Conservation (phyloP, 2,888 invertebrate genomes). For the Nemoura dubitans region DNA sequence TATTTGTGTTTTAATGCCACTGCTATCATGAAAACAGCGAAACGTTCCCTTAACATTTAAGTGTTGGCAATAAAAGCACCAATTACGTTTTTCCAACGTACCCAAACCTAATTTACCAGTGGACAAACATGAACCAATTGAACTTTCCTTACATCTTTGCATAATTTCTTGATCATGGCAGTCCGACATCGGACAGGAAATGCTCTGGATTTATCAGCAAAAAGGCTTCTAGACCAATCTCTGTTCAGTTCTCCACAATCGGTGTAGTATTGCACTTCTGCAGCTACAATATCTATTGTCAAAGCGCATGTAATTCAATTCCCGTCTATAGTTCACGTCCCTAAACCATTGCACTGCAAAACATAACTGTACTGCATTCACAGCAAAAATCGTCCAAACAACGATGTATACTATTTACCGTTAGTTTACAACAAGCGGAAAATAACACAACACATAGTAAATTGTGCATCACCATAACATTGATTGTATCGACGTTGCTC, state of each 20-base stretch:
- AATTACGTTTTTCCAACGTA: too few relatives aligned
- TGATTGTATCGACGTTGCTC: background rate
- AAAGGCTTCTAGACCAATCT: background rate
- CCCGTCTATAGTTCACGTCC: background rate
- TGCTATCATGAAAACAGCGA: too few relatives aligned
- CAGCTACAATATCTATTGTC: background rate
- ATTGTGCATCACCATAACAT: slow-evolving; percentile 4
- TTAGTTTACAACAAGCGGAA: background rate
- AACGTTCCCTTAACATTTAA: too few relatives aligned
- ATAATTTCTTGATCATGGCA: too few relatives aligned
- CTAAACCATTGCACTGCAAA: background rate
- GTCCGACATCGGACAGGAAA: background rate
- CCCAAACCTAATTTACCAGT: too few relatives aligned
- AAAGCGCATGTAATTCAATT: background rate
- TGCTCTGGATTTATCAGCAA: background rate
- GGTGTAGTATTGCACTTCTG: too few relatives aligned
- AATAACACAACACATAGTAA: background rate
- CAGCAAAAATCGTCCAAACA: slow-evolving; percentile 17
- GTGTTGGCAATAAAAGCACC: too few relatives aligned
- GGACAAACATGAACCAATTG: too few relatives aligned
- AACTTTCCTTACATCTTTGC: too few relatives aligned
- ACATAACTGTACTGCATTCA: slow-evolving; percentile 21
- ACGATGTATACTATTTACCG: background rate
- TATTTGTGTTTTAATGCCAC: too few relatives aligned
- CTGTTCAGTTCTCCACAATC: background rate